Conservation (phyloP, 1,140 invertebrate genomes). For the Drosophila kanapiae region DNA sequence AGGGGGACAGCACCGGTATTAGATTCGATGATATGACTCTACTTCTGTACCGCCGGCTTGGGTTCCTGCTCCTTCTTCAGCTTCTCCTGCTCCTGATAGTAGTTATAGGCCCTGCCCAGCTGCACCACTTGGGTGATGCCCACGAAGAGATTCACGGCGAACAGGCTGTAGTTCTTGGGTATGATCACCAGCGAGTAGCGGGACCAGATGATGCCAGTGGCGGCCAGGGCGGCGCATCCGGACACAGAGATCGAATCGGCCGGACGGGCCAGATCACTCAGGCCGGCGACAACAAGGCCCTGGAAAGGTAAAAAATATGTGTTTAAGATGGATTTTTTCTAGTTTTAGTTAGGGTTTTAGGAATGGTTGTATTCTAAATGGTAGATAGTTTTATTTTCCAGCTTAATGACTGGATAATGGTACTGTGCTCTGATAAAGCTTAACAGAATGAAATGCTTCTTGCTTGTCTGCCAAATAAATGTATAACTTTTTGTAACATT, state of each 20-base stretch:
- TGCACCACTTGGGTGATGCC: constrained; percentile 76
- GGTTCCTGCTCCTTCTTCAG: constrained; percentile 38
- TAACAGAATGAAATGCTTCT: too few relatives aligned
- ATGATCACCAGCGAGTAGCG: constrained; percentile 82
- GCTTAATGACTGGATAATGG: neutral
- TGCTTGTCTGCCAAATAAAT: too few relatives aligned
- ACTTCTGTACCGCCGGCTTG: constrained; percentile 36
- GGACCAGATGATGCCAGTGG: constrained; percentile 86
- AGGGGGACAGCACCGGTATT: constrained; percentile 33
- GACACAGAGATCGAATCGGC: constrained; percentile 95
- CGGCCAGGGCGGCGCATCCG: constrained; percentile 93
- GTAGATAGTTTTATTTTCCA: neutral
- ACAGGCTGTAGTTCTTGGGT: constrained; percentile 81
- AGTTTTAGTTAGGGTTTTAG: neutral
- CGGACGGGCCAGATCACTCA: constrained; percentile 96
- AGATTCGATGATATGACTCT: constrained; percentile 20
- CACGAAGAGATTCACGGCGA: constrained; percentile 82
- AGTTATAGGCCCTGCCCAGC: constrained; percentile 68
- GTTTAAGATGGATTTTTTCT: neutral
- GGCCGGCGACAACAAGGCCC: constrained; percentile 95
- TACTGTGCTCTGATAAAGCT: neutral
- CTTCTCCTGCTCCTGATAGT: constrained; percentile 70
- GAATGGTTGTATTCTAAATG: neutral
- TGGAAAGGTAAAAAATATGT: constrained; percentile 80
- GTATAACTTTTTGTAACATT: too few relatives aligned